Evolutionary conservation across 2,113 vertebrate species (phyloP).

Genomic region (Perca schrenkii): DNA sequence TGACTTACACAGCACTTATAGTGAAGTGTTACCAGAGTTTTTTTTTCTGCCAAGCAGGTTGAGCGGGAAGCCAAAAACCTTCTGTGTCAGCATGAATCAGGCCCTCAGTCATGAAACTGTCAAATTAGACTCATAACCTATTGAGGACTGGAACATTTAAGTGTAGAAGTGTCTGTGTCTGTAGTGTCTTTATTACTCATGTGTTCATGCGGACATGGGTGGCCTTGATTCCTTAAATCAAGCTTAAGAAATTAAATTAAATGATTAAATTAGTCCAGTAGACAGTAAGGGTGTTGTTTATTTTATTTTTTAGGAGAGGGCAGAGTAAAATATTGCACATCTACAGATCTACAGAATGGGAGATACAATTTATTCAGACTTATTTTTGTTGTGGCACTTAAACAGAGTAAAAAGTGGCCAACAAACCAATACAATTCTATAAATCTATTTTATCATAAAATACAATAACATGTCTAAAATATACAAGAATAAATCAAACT

Average conservation of each 20-base stretch:
- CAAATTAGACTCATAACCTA: slow-evolving; percentile 41
- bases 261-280: not conserved
- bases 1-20: slow-evolving; percentile 48
- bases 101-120: slow-evolving; percentile 12
- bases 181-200: not conserved
- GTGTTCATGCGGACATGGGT: slow-evolving; percentile 15
- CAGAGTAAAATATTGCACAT: not conserved
- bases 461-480: not conserved
- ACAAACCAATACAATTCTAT: not conserved
- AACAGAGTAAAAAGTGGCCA: not conserved
- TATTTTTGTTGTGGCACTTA: not conserved
- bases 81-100: slow-evolving; percentile 54
- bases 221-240: not conserved
- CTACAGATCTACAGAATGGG: not conserved
- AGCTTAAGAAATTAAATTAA: not conserved
- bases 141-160: slow-evolving; percentile 49
- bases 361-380: not conserved
- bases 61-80: slow-evolving; percentile 16
- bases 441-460: not conserved
- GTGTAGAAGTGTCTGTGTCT: not conserved
- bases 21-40: slow-evolving; percentile 24
- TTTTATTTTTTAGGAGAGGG: not conserved
- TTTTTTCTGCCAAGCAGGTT: not conserved
- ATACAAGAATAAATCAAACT: not conserved
- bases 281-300: not conserved